These are phyloP conservation scores for Paralichthys olivaceus DNA, from an alignment of 2,113 vertebrate genomes.

Conservation along the genomic window DNA sequence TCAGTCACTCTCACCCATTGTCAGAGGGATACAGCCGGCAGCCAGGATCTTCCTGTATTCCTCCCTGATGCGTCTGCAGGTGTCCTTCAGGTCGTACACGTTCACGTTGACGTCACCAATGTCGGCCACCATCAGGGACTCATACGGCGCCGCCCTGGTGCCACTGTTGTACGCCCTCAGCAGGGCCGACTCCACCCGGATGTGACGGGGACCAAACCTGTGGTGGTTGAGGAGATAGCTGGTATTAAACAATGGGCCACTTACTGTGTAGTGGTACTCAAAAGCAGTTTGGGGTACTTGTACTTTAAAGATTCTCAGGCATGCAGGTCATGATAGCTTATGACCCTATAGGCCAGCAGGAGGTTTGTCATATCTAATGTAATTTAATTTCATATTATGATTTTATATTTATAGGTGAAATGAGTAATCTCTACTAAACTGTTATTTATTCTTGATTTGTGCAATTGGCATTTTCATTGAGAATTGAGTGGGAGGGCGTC, in stretches of 20 bases:
- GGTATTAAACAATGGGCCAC: neutral
- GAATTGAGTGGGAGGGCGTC: too few relatives aligned
- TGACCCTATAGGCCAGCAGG: too few relatives aligned
- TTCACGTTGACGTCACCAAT: slow-evolving; percentile 91
- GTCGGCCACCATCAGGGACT: slow-evolving; percentile 90
- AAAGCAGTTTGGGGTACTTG: too few relatives aligned
- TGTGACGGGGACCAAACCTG: slow-evolving; percentile 92
- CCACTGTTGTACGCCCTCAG: slow-evolving; percentile 83
- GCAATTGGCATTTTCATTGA: too few relatives aligned
- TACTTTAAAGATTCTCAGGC: too few relatives aligned
- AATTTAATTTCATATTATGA: too few relatives aligned
- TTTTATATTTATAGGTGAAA: too few relatives aligned
- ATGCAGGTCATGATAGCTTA: too few relatives aligned
- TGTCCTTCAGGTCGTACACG: slow-evolving; percentile 89
- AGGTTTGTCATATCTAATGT: too few relatives aligned
- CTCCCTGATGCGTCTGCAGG: slow-evolving; percentile 87
- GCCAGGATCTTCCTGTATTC: slow-evolving; percentile 82
- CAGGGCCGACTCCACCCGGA: slow-evolving; percentile 88
- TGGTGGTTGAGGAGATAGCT: neutral
- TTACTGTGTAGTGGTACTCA: too few relatives aligned
- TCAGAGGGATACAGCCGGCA: slow-evolving; percentile 87
- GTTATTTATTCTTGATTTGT: too few relatives aligned
- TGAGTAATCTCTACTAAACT: too few relatives aligned
- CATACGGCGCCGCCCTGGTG: slow-evolving; percentile 87
- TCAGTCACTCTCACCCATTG: slow-evolving; percentile 89